Base-by-base conservation (phyloP, 2,113 vertebrate genomes). In the Lanius collurio region DNA sequence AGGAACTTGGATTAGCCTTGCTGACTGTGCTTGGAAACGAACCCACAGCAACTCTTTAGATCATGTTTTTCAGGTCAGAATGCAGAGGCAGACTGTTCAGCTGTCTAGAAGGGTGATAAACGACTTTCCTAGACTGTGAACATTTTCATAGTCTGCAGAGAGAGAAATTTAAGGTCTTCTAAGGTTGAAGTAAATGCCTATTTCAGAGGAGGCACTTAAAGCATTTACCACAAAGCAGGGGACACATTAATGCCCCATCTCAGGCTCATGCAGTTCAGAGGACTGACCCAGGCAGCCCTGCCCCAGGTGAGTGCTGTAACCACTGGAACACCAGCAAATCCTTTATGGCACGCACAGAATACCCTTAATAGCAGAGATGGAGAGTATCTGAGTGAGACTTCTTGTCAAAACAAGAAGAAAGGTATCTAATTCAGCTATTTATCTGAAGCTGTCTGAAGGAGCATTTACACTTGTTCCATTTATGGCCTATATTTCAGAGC, bases 361-460 rank as follows among this genome's bases (percentile, higher is more conserved):
- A 14, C 9, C 31, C 23, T 37, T 57, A 59, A 52, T 1, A 89
- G n/a, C 37, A 73, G 44, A 83, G 30, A 35, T 6, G 8, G 10
- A 30, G 53, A 80, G 24, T 15, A 53, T 71, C 21, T 47, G 27
- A 83, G 28, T 37, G n/a, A 80, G 87, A 90, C 80, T 83, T 89
- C 83, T 88, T 94, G 75, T 83, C 67, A 64, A 92, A 95, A 83
- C 67, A 73, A 79, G 67, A 79, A 70, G 21, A 41, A 24, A 87
- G 46, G 8, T 33, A 63, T 82, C 85, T 47, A 75, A 11, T 75
- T 82, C 60, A 63, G 30, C 74, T 71, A 13, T 93, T 81, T 77
- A 57, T 74, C 77, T 77, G 28, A 82, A 79, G 28, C 65, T 75
- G 56, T 57, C 70, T 85, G 46, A 67, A 67, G 39, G 47, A 87